Conservation (phyloP, 2,888 invertebrate species). For the Marronus borbonicus region DNA sequence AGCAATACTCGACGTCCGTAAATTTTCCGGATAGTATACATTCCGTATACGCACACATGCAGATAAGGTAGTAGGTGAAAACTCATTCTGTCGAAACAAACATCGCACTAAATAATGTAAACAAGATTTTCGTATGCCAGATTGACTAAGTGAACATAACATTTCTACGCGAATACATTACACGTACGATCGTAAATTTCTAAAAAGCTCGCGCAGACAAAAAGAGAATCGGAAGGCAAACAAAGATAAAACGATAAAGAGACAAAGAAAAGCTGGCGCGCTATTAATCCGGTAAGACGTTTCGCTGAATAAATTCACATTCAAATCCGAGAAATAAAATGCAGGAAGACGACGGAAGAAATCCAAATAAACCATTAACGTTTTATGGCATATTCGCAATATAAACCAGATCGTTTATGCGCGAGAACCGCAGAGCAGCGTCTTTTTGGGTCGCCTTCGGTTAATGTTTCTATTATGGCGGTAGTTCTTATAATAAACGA, state of each 20-base stretch:
- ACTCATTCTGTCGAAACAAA: slow-evolving; percentile 45
- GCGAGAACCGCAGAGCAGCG: slow-evolving; percentile 38
- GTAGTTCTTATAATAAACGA: not conserved
- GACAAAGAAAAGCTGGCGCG: slow-evolving; percentile 30
- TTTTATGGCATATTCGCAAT: slow-evolving; percentile 48
- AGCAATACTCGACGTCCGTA: slow-evolving; percentile 19
- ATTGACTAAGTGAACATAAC: slow-evolving; percentile 48
- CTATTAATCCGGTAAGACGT: slow-evolving; percentile 50
- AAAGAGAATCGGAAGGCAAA: slow-evolving; percentile 35
- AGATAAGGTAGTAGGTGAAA: slow-evolving; percentile 44
- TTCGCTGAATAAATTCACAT: slow-evolving; percentile 51
- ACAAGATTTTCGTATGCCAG: slow-evolving; percentile 44
- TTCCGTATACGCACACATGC: slow-evolving; percentile 3
- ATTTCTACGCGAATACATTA: slow-evolving; percentile 43
- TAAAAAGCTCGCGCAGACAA: slow-evolving; percentile 32
- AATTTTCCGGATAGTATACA: slow-evolving; percentile 41
- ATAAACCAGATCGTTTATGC: slow-evolving; percentile 42
- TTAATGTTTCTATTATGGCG: slow-evolving; percentile 11
- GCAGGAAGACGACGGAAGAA: slow-evolving; percentile 37
- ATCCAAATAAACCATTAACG: slow-evolving; percentile 49
- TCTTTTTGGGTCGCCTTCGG: slow-evolving; percentile 15
- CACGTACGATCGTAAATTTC: slow-evolving; percentile 38
- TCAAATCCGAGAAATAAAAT: slow-evolving; percentile 45
- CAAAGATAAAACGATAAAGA: slow-evolving; percentile 10
- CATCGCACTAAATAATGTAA: slow-evolving; percentile 47